These are phyloP conservation scores for Drosophila bifasciata DNA, from an alignment of 1,140 invertebrate species.

Conservation along the genomic window DNA sequence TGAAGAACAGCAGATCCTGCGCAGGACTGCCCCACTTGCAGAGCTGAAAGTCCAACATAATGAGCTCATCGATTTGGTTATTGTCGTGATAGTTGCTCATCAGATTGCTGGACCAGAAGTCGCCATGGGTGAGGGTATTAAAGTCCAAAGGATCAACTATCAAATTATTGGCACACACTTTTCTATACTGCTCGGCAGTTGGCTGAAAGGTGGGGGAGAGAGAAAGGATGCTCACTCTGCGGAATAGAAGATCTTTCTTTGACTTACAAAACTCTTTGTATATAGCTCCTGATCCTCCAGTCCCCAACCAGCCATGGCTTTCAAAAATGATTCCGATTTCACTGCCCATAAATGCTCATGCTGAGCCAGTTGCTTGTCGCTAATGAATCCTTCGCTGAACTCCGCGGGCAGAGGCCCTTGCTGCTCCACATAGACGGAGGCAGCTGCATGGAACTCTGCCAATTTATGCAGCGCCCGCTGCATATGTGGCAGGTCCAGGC, in stretches of 20 bases:
- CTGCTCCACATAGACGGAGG: slow-evolving; percentile 63
- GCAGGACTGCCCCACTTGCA: slow-evolving; percentile 78
- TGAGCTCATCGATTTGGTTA: slow-evolving; percentile 57
- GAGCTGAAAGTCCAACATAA: slow-evolving; percentile 84
- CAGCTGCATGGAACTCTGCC: slow-evolving; percentile 86
- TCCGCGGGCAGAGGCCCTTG: slow-evolving; percentile 43
- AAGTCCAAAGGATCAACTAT: slow-evolving; percentile 84
- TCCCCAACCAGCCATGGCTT: slow-evolving; percentile 60
- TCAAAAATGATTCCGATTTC: slow-evolving; percentile 27
- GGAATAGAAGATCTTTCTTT: neutral
- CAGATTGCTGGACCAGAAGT: slow-evolving; percentile 84
- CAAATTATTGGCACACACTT: slow-evolving; percentile 31
- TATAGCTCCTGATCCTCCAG: slow-evolving; percentile 60
- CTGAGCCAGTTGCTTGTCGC: neutral
- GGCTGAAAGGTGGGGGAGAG: slow-evolving; percentile 42
- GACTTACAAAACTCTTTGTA: slow-evolving; percentile 59
- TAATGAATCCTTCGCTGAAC: slow-evolving; percentile 57
- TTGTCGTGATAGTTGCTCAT: slow-evolving; percentile 78
- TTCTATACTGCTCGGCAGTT: slow-evolving; percentile 41
- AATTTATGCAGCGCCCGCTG: slow-evolving; percentile 84
- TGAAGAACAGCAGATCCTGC: slow-evolving; percentile 82
- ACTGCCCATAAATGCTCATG: slow-evolving; percentile 8
- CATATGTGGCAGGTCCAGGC: slow-evolving; percentile 85
- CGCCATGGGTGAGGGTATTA: slow-evolving; percentile 87
- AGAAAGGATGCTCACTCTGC: neutral